These are phyloP conservation scores for Tribolium madens DNA, from an alignment of 1,140 invertebrate genomes.

Conservation along the genomic window DNA sequence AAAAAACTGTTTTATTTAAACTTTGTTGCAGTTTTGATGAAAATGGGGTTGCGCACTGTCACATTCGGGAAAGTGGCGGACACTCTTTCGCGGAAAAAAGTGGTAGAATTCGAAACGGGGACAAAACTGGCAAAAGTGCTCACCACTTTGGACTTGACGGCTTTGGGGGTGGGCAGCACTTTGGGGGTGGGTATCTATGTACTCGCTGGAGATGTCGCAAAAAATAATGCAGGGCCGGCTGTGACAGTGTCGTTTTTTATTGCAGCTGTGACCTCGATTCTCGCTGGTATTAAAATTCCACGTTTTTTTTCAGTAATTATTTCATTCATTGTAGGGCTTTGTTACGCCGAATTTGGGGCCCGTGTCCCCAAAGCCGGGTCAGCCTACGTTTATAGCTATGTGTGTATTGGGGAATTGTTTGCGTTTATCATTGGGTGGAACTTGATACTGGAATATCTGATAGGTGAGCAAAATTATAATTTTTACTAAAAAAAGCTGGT, in stretches of 20 bases:
- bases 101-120: constrained; percentile 65
- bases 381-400: constrained; percentile 91
- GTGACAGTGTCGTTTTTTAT: constrained; percentile 76
- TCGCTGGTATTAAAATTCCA: constrained; percentile 69
- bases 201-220: constrained; percentile 75
- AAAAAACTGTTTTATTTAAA: not conserved
- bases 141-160: constrained; percentile 78
- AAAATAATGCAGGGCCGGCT: constrained; percentile 73
- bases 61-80: constrained; percentile 52
- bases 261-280: constrained; percentile 76
- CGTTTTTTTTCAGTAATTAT: not conserved
- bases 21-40: constrained; percentile 34
- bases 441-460: constrained; percentile 90
- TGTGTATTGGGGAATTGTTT: constrained; percentile 86
- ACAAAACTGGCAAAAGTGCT: constrained; percentile 77
- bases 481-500: no score
- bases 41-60: constrained; percentile 51
- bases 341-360: constrained; percentile 91
- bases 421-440: constrained; percentile 91
- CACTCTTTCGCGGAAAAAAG: constrained; percentile 59
- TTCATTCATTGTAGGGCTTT: constrained; percentile 73
- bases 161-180: constrained; percentile 72
- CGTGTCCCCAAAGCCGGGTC: constrained; percentile 89
- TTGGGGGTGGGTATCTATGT: constrained; percentile 80
- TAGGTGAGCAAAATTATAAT: constrained; percentile 71